Evolutionary conservation across 2,888 invertebrate genomes (phyloP).

Genomic region (Pardosa pseudoannulata): DNA sequence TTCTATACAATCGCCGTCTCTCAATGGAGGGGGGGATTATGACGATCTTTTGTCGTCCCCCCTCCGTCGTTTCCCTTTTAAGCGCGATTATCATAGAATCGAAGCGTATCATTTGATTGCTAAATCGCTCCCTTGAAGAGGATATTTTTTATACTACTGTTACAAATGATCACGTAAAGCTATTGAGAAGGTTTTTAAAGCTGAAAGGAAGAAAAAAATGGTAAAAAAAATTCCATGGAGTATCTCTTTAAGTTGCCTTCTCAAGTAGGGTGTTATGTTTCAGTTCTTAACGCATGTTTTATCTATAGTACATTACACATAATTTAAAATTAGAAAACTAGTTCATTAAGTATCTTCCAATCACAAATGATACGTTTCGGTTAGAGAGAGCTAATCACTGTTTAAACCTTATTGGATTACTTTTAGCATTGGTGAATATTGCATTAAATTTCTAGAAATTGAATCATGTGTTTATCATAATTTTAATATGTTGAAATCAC

Average conservation of each 20-base stretch:
- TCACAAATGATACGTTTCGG: no score
- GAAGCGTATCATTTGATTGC: conserved; percentile 71
- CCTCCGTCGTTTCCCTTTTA: conserved; percentile 17
- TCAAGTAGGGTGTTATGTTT: background rate
- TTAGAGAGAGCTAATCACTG: no score
- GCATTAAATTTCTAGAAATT: no score
- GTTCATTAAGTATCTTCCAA: no score
- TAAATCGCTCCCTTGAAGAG: conserved; percentile 30
- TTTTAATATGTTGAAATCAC: no score
- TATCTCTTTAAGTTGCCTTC: background rate
- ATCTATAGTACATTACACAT: background rate
- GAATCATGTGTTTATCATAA: no score
- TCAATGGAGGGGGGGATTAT: conserved; percentile 28
- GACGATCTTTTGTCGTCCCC: conserved; percentile 3
- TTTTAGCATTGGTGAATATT: no score
- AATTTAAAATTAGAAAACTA: no score
- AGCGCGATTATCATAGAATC: conserved; percentile 53
- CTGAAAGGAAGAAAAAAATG: background rate
- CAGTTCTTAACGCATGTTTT: conserved; percentile 3
- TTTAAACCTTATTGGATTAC: no score
- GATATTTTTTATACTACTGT: conserved; percentile 30
- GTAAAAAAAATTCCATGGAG: no score
- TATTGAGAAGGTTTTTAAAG: conserved; percentile 27
- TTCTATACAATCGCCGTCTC: conserved; percentile 51
- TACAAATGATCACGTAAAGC: conserved; percentile 45